phyloP scores from a whole-genome alignment of 2,113 vertebrate species.

The Paracanthobrama guichenoti region DNA sequence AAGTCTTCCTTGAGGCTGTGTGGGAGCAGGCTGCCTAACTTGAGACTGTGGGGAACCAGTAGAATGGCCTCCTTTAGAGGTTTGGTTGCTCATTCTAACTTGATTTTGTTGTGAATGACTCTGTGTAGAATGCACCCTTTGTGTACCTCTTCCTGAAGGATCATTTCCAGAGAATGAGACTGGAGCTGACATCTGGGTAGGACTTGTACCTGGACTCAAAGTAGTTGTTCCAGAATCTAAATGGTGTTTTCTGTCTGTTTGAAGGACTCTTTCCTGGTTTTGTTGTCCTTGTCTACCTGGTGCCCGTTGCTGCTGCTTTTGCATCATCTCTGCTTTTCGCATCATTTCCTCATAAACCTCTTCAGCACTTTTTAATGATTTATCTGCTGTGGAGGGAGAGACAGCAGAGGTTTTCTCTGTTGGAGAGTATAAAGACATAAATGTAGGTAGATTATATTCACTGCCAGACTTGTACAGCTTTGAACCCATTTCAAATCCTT shows the following conservation, averaged over 20 bases:
- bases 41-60: constrained; percentile 45
- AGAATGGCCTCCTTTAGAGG: constrained; percentile 70
- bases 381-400: constrained; percentile 74
- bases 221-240: constrained; percentile 84
- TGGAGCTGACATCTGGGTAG: constrained; percentile 89
- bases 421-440: constrained; percentile 96
- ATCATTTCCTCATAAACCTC: constrained; percentile 99
- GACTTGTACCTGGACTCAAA: constrained; percentile 93
- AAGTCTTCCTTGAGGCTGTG: constrained; percentile 57
- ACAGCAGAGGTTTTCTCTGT: constrained; percentile 81
- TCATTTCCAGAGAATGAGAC: constrained; percentile 82
- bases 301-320: constrained; percentile 82
- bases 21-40: constrained; percentile 39
- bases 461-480: constrained; percentile 95
- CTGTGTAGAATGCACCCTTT: constrained; percentile 86
- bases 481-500: constrained; percentile 86
- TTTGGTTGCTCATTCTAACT: constrained; percentile 82
- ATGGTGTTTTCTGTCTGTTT: constrained; percentile 78
- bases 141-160: constrained; percentile 75
- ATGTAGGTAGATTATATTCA: constrained; percentile 95
- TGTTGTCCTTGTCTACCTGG: constrained; percentile 65
- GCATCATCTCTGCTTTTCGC: constrained; percentile 94
- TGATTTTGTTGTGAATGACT: constrained; percentile 90
- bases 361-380: constrained; percentile 94
- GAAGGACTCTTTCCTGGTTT: constrained; percentile 57